A percentile compares a stretch with the other conserved stretches of the same genome.
phyloP scores from a whole-genome alignment of 2,888 invertebrate genomes.

The Lasioglossum marginatum region DNA sequence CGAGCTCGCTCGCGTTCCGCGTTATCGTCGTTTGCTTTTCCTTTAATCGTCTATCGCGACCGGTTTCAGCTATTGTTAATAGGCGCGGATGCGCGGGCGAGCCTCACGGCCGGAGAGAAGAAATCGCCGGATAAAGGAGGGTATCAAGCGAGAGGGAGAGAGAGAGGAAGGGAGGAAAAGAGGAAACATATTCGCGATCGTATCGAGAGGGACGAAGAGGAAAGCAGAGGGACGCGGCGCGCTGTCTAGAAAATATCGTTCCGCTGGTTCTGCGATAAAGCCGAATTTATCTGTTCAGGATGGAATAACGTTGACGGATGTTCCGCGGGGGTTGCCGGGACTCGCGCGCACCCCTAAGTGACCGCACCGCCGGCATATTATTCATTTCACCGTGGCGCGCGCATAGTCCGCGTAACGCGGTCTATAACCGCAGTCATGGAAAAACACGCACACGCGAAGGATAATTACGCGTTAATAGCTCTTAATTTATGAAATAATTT shows the following conservation, averaged over 20 bases:
- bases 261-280: slow-evolving; percentile 43
- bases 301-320: slow-evolving; percentile 59
- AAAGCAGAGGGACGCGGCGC: background rate
- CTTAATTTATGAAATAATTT: slow-evolving; percentile 80
- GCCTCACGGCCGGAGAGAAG: background rate
- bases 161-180: background rate
- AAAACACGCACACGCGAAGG: slow-evolving; percentile 76
- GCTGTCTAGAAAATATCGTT: slow-evolving; percentile 35
- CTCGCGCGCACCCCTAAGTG: slow-evolving; percentile 56
- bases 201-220: background rate
- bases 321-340: slow-evolving; percentile 34
- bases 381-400: slow-evolving; percentile 55
- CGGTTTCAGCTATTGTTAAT: slow-evolving; percentile 51
- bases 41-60: slow-evolving; percentile 37
- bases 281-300: slow-evolving; percentile 58
- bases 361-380: slow-evolving; percentile 62
- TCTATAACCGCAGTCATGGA: slow-evolving; percentile 73
- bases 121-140: background rate
- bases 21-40: slow-evolving; percentile 51
- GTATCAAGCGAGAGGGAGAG: background rate
- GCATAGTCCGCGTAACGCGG: slow-evolving; percentile 68
- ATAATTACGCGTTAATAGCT: slow-evolving; percentile 79
- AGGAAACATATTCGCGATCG: too few relatives aligned
- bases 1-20: slow-evolving; percentile 44
- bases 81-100: slow-evolving; percentile 12